Evolutionary conservation across 2,113 vertebrate genomes (phyloP), one percentile per base, ranked within the genome.

Genomic region (Rhabdomys dilectus): DNA sequence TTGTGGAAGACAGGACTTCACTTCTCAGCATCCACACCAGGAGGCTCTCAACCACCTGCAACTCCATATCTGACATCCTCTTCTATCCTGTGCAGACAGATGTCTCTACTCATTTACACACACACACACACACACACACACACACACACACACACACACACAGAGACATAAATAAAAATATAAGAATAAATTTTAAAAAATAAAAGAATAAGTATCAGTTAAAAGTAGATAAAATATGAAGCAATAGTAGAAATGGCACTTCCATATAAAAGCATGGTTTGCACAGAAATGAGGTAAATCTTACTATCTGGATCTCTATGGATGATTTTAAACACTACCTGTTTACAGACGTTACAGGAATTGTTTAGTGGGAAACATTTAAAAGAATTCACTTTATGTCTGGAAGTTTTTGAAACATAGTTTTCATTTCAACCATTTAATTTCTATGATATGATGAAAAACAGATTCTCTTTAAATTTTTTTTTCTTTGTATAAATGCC

Each of bases 401-500:
- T 82, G 87, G 76, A 89, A 92, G 36, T 31, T 95, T 94, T 72
- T 89, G 31, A 92, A 95, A 80, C 72, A 48, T 45, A 68, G 22
- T 92, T 97, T 95, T 10, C 36, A 93, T 66, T 95, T 92, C 62
- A 96, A 97, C 91, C 17, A 84, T 76, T 95, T 95, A 60, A 92
- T 89, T 92, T 94, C 48, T 95, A 4, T 68, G 51, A 58, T 93
- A 17, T 64, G 78, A 95, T 94, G 58, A 96, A 91, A 90, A 89
- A 89, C 70, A 78, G 51, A 3, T 93, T 75, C 9, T 1, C 39
- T 88, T 21, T 73, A 93, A 87, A 89, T 95, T n/a, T 78, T 21
- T 0, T 3, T 51, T 92, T 73, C 60, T 77, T 86, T 66, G 16
- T 62, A 48, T 73, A 91, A 92, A 93, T 85, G 53, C 66, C 31